Evolutionary conservation across 2,888 invertebrate species (phyloP).

Genomic region (Empis livida): DNA sequence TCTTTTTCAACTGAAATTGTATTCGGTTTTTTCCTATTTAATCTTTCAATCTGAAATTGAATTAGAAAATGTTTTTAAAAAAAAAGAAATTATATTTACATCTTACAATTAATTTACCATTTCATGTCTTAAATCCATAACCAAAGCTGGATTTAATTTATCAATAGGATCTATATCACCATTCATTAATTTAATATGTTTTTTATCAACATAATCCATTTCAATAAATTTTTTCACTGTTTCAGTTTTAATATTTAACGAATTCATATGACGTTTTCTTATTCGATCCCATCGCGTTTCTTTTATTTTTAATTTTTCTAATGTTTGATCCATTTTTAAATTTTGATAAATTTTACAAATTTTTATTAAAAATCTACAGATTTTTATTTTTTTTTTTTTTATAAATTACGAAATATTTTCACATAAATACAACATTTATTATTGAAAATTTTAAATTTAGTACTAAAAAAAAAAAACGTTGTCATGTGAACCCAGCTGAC

Average conservation of each 20-base stretch:
- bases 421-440: too few relatives aligned
- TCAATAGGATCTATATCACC: constrained; percentile 16
- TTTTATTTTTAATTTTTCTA: constrained; percentile 12
- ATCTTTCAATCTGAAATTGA: constrained; percentile 5
- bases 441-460: too few relatives aligned
- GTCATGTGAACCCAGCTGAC: neutral
- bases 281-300: constrained; percentile 35
- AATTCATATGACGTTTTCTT: constrained; percentile 25
- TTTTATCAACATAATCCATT: constrained; percentile 26
- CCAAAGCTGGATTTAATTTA: constrained; percentile 26
- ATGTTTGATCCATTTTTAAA: too few relatives aligned
- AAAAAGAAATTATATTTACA: neutral
- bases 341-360: too few relatives aligned
- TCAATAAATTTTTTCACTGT: constrained; percentile 30
- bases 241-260: constrained; percentile 23
- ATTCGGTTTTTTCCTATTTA: constrained; percentile 17
- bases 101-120: constrained; percentile 21
- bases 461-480: too few relatives aligned
- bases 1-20: constrained; percentile 19
- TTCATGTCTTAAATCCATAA: constrained; percentile 34
- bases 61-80: neutral
- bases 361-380: too few relatives aligned
- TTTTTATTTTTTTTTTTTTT: too few relatives aligned
- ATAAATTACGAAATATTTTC: too few relatives aligned
- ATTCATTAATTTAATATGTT: constrained; percentile 23